Percentiles rank a stretch among this genome's conserved stretches.
These are phyloP conservation scores for Agriotes lineatus DNA, from an alignment of 2,888 invertebrate genomes.

Conservation along the genomic window DNA sequence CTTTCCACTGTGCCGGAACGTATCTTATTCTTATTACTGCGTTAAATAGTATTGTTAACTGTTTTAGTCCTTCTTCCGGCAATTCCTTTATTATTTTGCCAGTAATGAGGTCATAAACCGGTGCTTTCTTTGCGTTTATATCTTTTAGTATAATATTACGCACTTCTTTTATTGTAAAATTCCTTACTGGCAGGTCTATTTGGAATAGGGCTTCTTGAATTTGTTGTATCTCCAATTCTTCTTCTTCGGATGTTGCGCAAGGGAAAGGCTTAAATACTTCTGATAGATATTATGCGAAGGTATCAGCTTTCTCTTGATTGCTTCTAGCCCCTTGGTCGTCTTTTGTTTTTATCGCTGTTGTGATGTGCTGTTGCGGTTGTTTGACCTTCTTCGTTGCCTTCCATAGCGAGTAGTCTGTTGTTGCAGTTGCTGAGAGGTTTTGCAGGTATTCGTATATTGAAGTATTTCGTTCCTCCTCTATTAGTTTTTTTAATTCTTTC, in stretches of 20 bases:
- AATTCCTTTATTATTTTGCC: too few species aligned
- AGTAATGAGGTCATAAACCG: too few species aligned
- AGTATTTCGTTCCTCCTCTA: not conserved
- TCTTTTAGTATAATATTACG: too few species aligned
- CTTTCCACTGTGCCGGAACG: too few species aligned
- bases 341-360: not conserved
- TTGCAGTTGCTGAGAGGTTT: too few species aligned
- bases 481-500: constrained; percentile 1
- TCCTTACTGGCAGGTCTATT: constrained; percentile 5
- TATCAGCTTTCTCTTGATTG: constrained; percentile 7
- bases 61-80: too few species aligned
- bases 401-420: constrained; percentile 2
- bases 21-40: too few species aligned
- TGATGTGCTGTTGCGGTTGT: not conserved
- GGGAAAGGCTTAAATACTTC: not conserved
- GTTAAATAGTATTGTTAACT: too few species aligned
- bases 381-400: constrained; percentile 18
- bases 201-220: not conserved
- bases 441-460: constrained; percentile 6
- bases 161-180: constrained; percentile 2
- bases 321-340: constrained; percentile 10
- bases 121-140: too few species aligned
- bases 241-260: constrained; percentile 1
- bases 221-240: constrained; percentile 7
- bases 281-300: not conserved